Evolutionary conservation across 2,888 invertebrate genomes (phyloP), one percentile per base, ranked within the genome.

Genomic region (Caenorhabditis virilis): DNA sequence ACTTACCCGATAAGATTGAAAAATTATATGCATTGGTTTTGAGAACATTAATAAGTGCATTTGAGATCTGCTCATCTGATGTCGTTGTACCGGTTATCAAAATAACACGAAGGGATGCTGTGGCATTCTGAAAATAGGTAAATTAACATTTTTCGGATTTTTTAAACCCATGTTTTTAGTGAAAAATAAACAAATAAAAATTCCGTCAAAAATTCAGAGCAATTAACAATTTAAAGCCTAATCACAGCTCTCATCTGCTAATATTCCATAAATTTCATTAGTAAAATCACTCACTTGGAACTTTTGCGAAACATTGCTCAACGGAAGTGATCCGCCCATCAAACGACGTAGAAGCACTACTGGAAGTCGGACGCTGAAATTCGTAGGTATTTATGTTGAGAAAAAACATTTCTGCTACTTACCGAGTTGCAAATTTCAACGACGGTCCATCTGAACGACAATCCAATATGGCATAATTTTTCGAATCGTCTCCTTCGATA

Each of bases 311-410:
- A 74, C 64, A 36, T 52, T 71, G 20, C 60, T 36, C n/a, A 72
- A 57, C 20, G 69, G 47, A 41, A 76, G 58, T 18, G 72, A 69
- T 13, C 78, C 79, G 46, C 64, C 70, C 26, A 76, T 64, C 20
- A 79, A 59, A 38, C 79, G 72, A 15, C 79, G 75, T 42, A 68
- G 62, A 20, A 79, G 64, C 89, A 89, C 79, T 91, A 91, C 35
- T 90, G 92, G 75, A 88, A 90, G 78, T 87, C 91, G 70, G 91
- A 92, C 42, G 36, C 72, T 74, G 63, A 49, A 67, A 35, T 20
- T 22, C 15, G 11, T 25, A 25, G 25, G 25, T 25, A 45, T 45
- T 25, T 45, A 11, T 20, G 6, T 22, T 42, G 7, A 20, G 20
- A 47, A 22, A 20, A 15, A 50, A 56, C n/a, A n/a, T n/a, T n/a